phyloP scores from a whole-genome alignment of 2,113 vertebrate genomes.

The Pogona vitticeps region DNA sequence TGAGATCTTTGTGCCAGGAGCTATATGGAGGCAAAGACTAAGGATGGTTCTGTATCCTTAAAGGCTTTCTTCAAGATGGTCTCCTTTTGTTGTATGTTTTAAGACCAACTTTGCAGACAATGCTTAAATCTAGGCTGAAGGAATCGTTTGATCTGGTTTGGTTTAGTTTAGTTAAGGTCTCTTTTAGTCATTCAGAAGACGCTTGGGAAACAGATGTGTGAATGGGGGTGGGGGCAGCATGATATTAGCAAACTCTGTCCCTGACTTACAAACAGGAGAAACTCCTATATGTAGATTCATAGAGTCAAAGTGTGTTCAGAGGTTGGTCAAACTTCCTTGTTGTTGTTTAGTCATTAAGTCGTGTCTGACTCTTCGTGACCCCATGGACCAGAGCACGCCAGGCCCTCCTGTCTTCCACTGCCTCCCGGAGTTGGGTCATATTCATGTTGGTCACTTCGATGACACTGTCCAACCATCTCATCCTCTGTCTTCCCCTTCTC shows the following conservation, averaged over 20 bases:
- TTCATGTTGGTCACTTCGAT: too few relatives aligned
- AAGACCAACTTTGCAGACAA: constrained; percentile 7
- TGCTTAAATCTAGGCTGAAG: not conserved
- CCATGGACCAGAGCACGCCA: too few relatives aligned
- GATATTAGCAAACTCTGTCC: not conserved
- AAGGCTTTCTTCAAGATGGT: constrained; percentile 34
- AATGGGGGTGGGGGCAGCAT: not conserved
- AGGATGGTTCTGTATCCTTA: not conserved
- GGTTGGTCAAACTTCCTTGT: not conserved
- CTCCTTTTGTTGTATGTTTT: not conserved
- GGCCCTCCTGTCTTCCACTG: too few relatives aligned
- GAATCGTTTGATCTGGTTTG: not conserved
- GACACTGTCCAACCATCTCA: too few relatives aligned
- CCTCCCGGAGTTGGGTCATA: too few relatives aligned
- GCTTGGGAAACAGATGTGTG: not conserved
- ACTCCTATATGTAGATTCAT: not conserved
- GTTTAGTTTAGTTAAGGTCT: not conserved
- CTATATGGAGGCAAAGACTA: not conserved
- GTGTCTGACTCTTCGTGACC: too few relatives aligned
- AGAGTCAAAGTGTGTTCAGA: not conserved
- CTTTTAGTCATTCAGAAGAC: not conserved
- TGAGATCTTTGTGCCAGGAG: not conserved
- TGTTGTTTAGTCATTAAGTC: too few relatives aligned
- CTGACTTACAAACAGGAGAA: not conserved
- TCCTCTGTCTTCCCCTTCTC: too few relatives aligned